A percentile compares a stretch with the other conserved stretches of the same genome.
These are phyloP conservation scores for Peribatodes rhomboidaria DNA, from an alignment of 2,888 invertebrate genomes.

Conservation along the genomic window DNA sequence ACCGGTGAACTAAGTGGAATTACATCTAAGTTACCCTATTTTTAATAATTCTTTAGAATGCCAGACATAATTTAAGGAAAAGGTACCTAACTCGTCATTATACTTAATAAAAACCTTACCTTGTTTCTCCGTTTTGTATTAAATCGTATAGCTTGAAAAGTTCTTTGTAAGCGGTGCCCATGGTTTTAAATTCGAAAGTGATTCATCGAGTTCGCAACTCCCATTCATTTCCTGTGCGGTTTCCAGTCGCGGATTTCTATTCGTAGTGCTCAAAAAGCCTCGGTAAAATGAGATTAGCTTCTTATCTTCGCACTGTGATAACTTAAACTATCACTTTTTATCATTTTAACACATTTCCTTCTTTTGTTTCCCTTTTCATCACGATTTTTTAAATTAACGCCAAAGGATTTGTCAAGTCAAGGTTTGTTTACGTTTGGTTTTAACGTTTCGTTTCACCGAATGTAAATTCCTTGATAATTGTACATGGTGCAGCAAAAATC, in stretches of 20 bases:
- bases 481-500: too few relatives aligned
- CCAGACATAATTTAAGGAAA: too few relatives aligned
- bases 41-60: neutral
- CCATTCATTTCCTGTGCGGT: slow-evolving; percentile 77
- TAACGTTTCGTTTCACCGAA: slow-evolving; percentile 40
- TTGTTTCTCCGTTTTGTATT: slow-evolving; percentile 87
- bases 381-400: slow-evolving; percentile 68
- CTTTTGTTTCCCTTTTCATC: slow-evolving; percentile 65
- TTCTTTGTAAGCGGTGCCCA: slow-evolving; percentile 77
- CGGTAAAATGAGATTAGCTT: slow-evolving; percentile 11
- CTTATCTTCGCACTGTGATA: slow-evolving; percentile 35
- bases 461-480: slow-evolving; percentile 1
- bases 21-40: neutral
- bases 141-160: slow-evolving; percentile 87
- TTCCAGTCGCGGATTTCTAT: slow-evolving; percentile 61
- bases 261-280: slow-evolving; percentile 15
- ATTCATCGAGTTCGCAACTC: slow-evolving; percentile 67
- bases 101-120: too few relatives aligned
- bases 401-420: slow-evolving; percentile 45
- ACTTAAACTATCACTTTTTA: slow-evolving; percentile 34
- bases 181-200: slow-evolving; percentile 63
- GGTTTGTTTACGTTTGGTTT: slow-evolving; percentile 50
- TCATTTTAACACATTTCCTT: slow-evolving; percentile 49
- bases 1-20: neutral
- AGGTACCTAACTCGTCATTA: too few relatives aligned